Evolutionary conservation across 2,797 vertebrate species (phyloP).

Genomic region (Tadarida brasiliensis): DNA sequence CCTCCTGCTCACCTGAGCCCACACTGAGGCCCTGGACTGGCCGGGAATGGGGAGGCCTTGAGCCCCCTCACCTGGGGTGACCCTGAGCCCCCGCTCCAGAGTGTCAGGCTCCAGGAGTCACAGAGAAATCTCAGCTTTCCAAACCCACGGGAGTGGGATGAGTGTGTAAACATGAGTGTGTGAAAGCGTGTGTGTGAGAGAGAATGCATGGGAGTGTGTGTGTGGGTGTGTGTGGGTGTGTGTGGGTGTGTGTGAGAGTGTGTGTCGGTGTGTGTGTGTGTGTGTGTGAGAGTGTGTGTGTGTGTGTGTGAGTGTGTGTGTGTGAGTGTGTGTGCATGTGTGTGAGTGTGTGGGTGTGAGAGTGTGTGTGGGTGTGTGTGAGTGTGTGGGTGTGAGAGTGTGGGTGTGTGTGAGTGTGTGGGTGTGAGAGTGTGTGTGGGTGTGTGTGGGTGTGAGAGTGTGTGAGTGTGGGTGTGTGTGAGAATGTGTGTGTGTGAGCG

Average conservation of each 20-base stretch:
- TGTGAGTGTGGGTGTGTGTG: no score
- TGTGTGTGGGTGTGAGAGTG: no score
- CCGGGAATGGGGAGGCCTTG: background rate
- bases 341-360: no score
- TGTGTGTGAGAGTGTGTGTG: no score
- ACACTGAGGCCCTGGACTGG: rapidly evolving
- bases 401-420: background rate
- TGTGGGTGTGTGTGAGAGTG: rapidly evolving
- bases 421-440: rapidly evolving
- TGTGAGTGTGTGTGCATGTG: no score
- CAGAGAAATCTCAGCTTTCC: background rate
- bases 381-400: no score
- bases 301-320: no score
- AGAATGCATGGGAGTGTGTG: rapidly evolving
- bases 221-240: background rate
- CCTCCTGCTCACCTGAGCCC: background rate
- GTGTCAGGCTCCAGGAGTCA: rapidly evolving
- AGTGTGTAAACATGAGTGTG: no score
- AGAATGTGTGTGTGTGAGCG: no score
- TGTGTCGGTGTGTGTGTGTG: no score
- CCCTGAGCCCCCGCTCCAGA: background rate
- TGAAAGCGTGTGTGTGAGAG: no score
- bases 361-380: no score
- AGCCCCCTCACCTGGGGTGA: background rate
- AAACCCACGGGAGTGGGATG: rapidly evolving